Conservation (phyloP, 2,113 vertebrate genomes). For the Aepyceros melampus region DNA sequence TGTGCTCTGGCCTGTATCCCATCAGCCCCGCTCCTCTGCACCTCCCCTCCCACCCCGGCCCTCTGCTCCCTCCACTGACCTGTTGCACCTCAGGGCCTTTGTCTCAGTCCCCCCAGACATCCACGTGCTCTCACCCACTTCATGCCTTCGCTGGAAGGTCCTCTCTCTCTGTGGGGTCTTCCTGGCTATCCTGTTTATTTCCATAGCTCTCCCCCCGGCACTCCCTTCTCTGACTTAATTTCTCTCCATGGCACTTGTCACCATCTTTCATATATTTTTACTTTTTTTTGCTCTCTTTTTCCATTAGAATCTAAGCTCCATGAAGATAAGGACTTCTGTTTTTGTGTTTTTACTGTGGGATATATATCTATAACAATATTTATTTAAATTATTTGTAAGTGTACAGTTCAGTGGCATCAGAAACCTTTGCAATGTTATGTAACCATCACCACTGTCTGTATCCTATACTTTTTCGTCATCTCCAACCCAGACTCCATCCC, state of each 20-base stretch:
- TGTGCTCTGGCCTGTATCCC: not conserved
- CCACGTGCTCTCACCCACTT: not conserved
- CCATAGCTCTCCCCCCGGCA: not conserved
- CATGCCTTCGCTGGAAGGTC: not conserved
- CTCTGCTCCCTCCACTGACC: not conserved
- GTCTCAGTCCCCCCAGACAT: accelerated
- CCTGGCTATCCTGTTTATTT: too few species aligned
- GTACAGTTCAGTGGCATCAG: not conserved
- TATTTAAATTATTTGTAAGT: not conserved
- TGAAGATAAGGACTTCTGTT: not conserved
- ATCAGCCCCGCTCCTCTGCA: accelerated
- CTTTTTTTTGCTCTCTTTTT: not conserved
- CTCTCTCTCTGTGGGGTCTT: not conserved
- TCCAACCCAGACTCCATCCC: not conserved
- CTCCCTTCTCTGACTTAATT: not conserved
- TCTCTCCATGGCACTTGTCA: not conserved
- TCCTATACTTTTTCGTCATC: not conserved
- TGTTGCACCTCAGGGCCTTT: not conserved
- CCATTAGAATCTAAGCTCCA: not conserved
- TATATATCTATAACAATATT: not conserved
- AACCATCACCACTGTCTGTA: not conserved
- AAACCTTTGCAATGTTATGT: not conserved
- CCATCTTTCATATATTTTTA: not conserved
- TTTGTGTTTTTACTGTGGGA: not conserved
- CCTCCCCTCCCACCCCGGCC: not conserved